Percentiles rank a stretch among this genome's conserved stretches.
These are phyloP conservation scores for Ibycter americanus DNA, from an alignment of 2,797 vertebrate genomes.

Conservation along the genomic window DNA sequence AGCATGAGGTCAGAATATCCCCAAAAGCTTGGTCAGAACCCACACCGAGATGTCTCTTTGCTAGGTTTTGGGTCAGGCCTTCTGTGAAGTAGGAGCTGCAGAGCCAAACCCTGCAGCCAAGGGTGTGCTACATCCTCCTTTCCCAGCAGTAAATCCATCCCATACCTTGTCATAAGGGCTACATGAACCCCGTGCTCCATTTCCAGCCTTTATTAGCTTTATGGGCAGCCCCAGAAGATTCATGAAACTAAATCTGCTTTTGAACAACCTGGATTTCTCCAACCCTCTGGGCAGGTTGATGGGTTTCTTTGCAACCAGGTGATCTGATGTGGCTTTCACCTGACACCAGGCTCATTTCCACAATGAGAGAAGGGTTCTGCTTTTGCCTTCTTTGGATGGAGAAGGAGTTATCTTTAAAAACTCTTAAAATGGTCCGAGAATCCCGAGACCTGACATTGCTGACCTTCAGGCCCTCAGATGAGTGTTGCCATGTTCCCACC, in stretches of 20 bases:
- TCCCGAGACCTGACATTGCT: neutral
- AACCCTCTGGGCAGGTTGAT: neutral
- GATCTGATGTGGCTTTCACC: neutral
- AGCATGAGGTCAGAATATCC: rapidly evolving
- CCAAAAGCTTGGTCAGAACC: neutral
- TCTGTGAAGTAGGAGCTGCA: neutral
- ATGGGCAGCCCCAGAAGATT: neutral
- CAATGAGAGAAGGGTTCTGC: neutral
- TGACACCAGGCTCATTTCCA: neutral
- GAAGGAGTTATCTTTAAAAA: neutral
- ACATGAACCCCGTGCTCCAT: neutral
- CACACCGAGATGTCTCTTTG: neutral
- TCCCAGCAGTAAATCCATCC: neutral
- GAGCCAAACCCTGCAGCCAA: neutral
- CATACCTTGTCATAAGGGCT: neutral
- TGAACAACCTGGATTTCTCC: neutral
- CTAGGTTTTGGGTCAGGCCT: neutral
- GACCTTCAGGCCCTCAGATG: neutral
- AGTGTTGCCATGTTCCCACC: neutral
- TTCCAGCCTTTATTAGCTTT: neutral
- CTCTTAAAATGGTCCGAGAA: neutral
- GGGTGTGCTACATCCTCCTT: neutral
- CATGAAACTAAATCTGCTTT: neutral
- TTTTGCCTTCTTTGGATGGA: neutral
- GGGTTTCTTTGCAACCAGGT: neutral